Percentiles rank a stretch among this genome's conserved stretches.
Evolutionary conservation across 1,140 invertebrate species (phyloP).

Genomic region (Papilio polyxenes): DNA sequence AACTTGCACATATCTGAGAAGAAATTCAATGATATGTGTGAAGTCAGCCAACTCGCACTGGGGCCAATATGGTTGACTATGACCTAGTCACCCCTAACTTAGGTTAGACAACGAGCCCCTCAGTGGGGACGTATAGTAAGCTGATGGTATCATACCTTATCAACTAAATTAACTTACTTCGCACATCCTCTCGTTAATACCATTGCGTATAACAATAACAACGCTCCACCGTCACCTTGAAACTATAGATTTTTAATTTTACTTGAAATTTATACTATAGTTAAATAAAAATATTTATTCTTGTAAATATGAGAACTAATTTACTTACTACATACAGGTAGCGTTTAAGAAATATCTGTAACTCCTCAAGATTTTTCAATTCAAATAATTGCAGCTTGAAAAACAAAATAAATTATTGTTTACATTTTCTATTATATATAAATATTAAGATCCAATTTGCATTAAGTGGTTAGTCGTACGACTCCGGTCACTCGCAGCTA

Average conservation of each 20-base stretch:
- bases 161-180: slow-evolving; percentile 54
- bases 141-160: not conserved
- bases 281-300: not conserved
- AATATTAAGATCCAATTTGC: slow-evolving; percentile 9
- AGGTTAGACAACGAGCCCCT: too few relatives aligned
- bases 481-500: too few relatives aligned
- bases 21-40: too few relatives aligned
- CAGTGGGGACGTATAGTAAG: too few relatives aligned
- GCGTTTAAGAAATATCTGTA: slow-evolving; percentile 88
- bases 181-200: slow-evolving; percentile 85
- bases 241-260: slow-evolving; percentile 81
- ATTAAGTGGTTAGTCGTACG: too few relatives aligned
- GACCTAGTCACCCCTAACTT: too few relatives aligned
- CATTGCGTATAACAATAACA: slow-evolving; percentile 87
- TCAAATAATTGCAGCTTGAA: slow-evolving; percentile 88
- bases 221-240: slow-evolving; percentile 86
- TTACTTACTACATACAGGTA: slow-evolving; percentile 87
- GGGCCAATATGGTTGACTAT: too few relatives aligned
- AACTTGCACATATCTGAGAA: too few relatives aligned
- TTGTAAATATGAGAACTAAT: not conserved
- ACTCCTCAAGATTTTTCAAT: slow-evolving; percentile 84
- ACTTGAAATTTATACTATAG: not conserved
- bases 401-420: slow-evolving; percentile 44
- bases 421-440: slow-evolving; percentile 11
- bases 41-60: too few relatives aligned